Conservation (phyloP, 2,113 vertebrate species). For the Embiotoca jacksoni region DNA sequence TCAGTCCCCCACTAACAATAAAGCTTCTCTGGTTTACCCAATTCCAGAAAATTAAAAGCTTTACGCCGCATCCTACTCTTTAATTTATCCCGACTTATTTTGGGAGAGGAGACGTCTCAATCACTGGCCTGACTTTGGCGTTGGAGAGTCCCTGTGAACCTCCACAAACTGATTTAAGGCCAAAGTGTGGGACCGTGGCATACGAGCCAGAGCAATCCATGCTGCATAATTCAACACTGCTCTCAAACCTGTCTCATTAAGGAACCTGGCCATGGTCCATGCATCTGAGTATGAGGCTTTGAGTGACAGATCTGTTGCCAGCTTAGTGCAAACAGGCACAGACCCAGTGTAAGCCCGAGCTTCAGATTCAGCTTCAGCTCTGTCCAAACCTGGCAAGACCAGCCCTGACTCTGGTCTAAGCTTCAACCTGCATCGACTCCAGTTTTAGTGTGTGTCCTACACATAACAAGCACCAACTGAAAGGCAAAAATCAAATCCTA, state of each 20-base stretch:
- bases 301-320: constrained; percentile 73
- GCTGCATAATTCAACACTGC: constrained; percentile 80
- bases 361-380: constrained; percentile 16
- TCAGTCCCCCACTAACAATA: neutral
- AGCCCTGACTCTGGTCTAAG: neutral
- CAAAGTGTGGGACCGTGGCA: constrained; percentile 47
- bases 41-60: constrained; percentile 35
- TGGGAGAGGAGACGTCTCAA: constrained; percentile 59
- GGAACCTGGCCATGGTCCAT: constrained; percentile 70
- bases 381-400: constrained; percentile 26
- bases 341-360: constrained; percentile 30
- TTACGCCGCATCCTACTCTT: constrained; percentile 36
- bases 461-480: neutral
- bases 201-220: constrained; percentile 62
- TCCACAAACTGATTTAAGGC: constrained; percentile 69
- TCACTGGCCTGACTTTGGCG: constrained; percentile 60
- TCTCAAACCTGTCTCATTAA: constrained; percentile 81
- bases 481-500: constrained; percentile 7
- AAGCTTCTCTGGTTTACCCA: constrained; percentile 36
- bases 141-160: constrained; percentile 67
- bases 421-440: constrained; percentile 12
- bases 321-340: constrained; percentile 60
- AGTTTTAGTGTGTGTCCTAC: neutral
- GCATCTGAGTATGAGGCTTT: constrained; percentile 52
- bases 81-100: constrained; percentile 59